Evolutionary conservation across 2,888 invertebrate genomes (phyloP).

Genomic region (Odontothrips loti): DNA sequence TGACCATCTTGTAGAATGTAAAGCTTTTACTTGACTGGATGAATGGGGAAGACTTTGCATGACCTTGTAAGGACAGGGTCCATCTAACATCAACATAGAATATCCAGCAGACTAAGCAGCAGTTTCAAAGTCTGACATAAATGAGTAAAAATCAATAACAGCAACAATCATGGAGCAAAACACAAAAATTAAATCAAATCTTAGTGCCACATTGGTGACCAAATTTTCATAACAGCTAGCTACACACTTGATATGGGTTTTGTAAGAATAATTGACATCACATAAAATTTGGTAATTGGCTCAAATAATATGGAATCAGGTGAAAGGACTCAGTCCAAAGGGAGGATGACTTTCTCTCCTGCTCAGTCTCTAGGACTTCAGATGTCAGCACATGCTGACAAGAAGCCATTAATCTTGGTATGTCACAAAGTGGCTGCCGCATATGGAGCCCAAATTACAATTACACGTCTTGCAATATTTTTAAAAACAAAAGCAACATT

Average conservation of each 20-base stretch:
- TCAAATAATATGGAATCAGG: neutral
- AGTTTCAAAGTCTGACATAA: neutral
- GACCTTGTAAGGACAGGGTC: neutral
- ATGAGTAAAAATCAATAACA: neutral
- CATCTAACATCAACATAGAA: neutral
- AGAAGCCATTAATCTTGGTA: neutral
- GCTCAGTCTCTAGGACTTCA: neutral
- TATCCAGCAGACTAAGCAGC: neutral
- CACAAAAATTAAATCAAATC: neutral
- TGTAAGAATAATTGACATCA: constrained; percentile 7
- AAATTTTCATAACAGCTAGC: neutral
- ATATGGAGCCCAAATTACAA: neutral
- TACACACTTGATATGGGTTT: neutral
- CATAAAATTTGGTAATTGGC: neutral
- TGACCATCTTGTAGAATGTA: neutral
- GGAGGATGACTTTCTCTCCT: neutral
- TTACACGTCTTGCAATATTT: neutral
- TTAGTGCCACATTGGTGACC: neutral
- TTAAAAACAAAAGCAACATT: neutral
- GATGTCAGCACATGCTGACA: neutral
- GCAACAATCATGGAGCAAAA: neutral
- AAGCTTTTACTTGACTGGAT: neutral
- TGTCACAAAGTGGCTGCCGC: neutral
- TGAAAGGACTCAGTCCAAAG: neutral
- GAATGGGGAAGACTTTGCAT: neutral